Conservation (phyloP, 2,113 vertebrate species). For the Bujurquina vittata region DNA sequence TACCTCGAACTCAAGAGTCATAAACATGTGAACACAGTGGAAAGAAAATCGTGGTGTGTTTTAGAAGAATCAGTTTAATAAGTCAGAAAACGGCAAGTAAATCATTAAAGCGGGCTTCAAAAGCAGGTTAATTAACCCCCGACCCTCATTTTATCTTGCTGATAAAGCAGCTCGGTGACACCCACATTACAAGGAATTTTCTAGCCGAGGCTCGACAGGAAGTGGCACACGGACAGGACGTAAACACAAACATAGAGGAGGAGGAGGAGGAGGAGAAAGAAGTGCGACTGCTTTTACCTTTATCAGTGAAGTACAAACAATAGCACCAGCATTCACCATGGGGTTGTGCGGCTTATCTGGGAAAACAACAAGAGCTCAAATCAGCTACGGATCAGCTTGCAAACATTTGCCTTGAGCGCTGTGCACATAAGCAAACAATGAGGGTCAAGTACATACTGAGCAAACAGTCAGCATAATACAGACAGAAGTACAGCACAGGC, state of each 20-base stretch:
- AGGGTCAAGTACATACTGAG: not conserved
- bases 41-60: not conserved
- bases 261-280: too few species aligned
- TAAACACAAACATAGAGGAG: constrained; percentile 8
- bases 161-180: constrained; percentile 38
- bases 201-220: constrained; percentile 22
- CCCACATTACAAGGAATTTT: not conserved
- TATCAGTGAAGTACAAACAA: constrained; percentile 96
- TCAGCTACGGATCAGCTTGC: not conserved
- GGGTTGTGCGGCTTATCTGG: constrained; percentile 98
- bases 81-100: not conserved
- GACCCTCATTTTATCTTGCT: not conserved
- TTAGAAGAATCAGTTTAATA: not conserved
- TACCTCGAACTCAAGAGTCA: constrained; percentile 26
- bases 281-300: constrained; percentile 85
- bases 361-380: constrained; percentile 49
- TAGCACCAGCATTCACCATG: constrained; percentile 99
- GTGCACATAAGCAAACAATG: constrained; percentile 31
- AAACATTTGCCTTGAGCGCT: constrained; percentile 2
- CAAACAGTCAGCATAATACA: not conserved
- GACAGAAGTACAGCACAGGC: not conserved
- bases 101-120: not conserved
- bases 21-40: not conserved
- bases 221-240: constrained; percentile 14
- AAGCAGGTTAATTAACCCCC: not conserved